Evolutionary conservation across 1,140 invertebrate genomes (phyloP), one percentile per base, ranked within the genome.

Genomic region (Macrobrachium nipponense): DNA sequence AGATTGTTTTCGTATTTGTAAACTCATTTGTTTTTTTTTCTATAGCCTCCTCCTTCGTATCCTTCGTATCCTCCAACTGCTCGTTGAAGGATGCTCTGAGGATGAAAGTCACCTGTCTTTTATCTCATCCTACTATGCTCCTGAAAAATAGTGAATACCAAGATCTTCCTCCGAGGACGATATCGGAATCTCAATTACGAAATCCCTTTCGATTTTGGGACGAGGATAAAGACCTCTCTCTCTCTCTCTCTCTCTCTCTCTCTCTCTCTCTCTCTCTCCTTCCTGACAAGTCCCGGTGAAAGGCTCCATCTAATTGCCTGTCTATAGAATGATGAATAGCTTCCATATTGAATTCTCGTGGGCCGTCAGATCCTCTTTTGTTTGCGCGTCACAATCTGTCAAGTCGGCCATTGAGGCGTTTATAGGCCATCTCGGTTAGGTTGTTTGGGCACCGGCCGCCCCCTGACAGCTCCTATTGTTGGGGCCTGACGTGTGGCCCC

Each of bases 301-400:
- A 83, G 76, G 61, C 73, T 51, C 80, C 80, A 79, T 87, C 86
- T 87, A 87, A 87, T 87, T 87, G 86, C 79, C 86, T 83, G 80
- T 87, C 86, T 83, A 87, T 87, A 87, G 80, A 80, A 73, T 82
- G 73, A 82, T 87, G 86, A 87, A 87, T 87, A 82, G 86, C 80
- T 43, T 64, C 80, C 86, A 82, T 87, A 87, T 87, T 87, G 86
- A 87, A 87, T 87, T 82, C 86, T 79, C 80, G 68, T 70, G 80
- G 72, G 73, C 86, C 80, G 80, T 87, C 86, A 83, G 80, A 87
- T 87, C 80, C 27, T 44, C 81, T 79, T 82, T 87, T 87, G 86
- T 87, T 83, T 82, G 75, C 86, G 66, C 75, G 80, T 87, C 86
- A 87, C 86, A 87, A 87, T 87, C 80, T 82, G 86, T 87, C 86